Percentiles rank a stretch among this genome's conserved stretches.
These are phyloP conservation scores for Spatulosminthurus flaviceps DNA, from an alignment of 2,888 invertebrate genomes.

Conservation along the genomic window DNA sequence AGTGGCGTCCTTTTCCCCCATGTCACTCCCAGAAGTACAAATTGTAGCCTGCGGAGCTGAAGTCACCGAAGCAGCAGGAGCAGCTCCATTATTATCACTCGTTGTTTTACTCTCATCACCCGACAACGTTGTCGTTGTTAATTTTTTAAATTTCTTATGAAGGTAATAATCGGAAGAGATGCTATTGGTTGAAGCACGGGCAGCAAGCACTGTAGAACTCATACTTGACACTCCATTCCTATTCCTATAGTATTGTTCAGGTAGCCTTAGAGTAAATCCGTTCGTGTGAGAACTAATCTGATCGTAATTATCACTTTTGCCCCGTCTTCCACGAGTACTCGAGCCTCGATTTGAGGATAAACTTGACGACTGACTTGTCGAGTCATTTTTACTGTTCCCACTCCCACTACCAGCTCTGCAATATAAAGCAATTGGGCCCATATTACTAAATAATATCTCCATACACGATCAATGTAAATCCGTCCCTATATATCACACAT, in stretches of 20 bases:
- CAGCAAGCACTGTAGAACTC: background rate
- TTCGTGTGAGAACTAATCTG: constrained; percentile 16
- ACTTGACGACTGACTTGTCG: background rate
- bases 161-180: constrained; percentile 72
- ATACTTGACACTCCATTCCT: constrained; percentile 23
- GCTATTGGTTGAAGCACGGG: constrained; percentile 12
- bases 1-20: background rate
- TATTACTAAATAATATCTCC: background rate
- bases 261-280: constrained; percentile 19
- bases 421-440: background rate
- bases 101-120: constrained; percentile 30
- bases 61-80: background rate
- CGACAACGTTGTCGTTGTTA: constrained; percentile 71
- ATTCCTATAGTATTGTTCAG: constrained; percentile 30
- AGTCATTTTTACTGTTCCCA: constrained; percentile 15
- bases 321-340: constrained; percentile 26
- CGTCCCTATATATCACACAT: too few species aligned
- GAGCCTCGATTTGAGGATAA: constrained; percentile 5
- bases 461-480: too few species aligned
- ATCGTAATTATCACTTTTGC: constrained; percentile 20
- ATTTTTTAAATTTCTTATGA: constrained; percentile 93
- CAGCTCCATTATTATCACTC: constrained; percentile 26
- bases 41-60: background rate
- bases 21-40: constrained; percentile 21
- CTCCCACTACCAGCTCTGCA: background rate